These are phyloP conservation scores for Drosophila tristis DNA, from an alignment of 1,140 invertebrate species.

Conservation along the genomic window DNA sequence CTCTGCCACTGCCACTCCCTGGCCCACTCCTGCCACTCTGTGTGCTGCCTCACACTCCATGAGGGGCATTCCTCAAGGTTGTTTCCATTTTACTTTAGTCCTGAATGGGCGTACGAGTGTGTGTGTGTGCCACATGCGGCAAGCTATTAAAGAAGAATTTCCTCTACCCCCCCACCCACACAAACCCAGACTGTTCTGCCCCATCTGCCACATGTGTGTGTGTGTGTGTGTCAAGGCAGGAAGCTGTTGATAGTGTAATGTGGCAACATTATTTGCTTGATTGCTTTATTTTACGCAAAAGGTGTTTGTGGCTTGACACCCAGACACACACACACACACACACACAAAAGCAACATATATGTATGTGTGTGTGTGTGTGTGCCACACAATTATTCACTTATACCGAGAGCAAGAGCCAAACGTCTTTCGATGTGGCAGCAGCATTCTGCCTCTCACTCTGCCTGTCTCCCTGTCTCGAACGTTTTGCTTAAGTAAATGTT, in stretches of 20 bases:
- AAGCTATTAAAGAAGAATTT: slow-evolving; percentile 68
- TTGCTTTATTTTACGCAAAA: slow-evolving; percentile 83
- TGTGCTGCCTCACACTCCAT: neutral
- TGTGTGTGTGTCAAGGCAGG: slow-evolving; percentile 50
- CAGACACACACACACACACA: slow-evolving; percentile 34
- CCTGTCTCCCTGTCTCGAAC: slow-evolving; percentile 7
- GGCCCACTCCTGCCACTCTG: slow-evolving; percentile 17
- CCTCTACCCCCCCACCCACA: neutral
- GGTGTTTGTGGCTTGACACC: slow-evolving; percentile 81
- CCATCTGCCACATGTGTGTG: slow-evolving; percentile 1
- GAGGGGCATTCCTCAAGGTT: slow-evolving; percentile 78
- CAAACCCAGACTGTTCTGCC: neutral
- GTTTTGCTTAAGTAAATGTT: slow-evolving; percentile 80
- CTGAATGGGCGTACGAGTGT: slow-evolving; percentile 52
- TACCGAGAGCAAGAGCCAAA: slow-evolving; percentile 15
- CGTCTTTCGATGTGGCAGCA: slow-evolving; percentile 23
- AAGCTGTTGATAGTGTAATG: slow-evolving; percentile 83
- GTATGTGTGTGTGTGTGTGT: slow-evolving; percentile 1
- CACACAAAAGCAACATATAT: slow-evolving; percentile 27
- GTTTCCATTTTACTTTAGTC: slow-evolving; percentile 80
- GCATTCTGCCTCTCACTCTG: slow-evolving; percentile 10
- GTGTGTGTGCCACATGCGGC: slow-evolving; percentile 18
- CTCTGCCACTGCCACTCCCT: slow-evolving; percentile 9
- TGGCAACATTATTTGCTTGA: slow-evolving; percentile 83
- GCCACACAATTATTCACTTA: slow-evolving; percentile 5